A percentile compares a stretch with the other conserved stretches of the same genome.
phyloP scores from a whole-genome alignment of 2,113 vertebrate genomes.

The Serranochromis macrocephalus region DNA sequence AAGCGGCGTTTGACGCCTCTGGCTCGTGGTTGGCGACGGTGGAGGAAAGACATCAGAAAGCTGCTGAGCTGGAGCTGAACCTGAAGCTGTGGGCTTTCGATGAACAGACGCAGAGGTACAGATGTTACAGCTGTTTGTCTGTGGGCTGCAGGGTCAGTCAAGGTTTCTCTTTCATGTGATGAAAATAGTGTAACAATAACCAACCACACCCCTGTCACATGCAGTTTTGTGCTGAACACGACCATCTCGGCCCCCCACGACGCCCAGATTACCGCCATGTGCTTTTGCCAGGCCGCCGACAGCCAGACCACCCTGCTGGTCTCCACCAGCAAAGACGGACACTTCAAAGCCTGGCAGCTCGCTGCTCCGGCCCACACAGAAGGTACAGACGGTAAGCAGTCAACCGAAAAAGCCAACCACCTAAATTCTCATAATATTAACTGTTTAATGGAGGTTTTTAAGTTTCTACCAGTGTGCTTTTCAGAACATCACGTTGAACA shows the following conservation, averaged over 20 bases:
- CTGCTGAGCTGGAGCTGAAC: conserved; percentile 74
- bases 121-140: background rate
- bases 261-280: conserved; percentile 77
- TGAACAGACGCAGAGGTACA: conserved; percentile 82
- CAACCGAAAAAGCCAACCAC: background rate
- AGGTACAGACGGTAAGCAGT: conserved; percentile 5
- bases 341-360: conserved; percentile 92
- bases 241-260: conserved; percentile 84
- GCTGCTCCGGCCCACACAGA: conserved; percentile 63
- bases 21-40: conserved; percentile 89
- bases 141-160: background rate
- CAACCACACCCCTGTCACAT: background rate
- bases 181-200: background rate
- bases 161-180: background rate
- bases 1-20: conserved; percentile 70
- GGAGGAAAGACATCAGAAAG: conserved; percentile 77
- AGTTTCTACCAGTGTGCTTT: background rate
- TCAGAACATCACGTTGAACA: background rate
- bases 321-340: conserved; percentile 79
- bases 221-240: conserved; percentile 89
- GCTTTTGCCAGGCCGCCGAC: conserved; percentile 71
- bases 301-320: conserved; percentile 73
- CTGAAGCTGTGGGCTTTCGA: conserved; percentile 86
- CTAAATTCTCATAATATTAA: background rate
- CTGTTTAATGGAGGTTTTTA: background rate